A percentile compares a stretch with the other conserved stretches of the same genome.
These are phyloP conservation scores for Arrhamphus sclerolepis DNA, from an alignment of 2,797 vertebrate genomes.

Conservation along the genomic window DNA sequence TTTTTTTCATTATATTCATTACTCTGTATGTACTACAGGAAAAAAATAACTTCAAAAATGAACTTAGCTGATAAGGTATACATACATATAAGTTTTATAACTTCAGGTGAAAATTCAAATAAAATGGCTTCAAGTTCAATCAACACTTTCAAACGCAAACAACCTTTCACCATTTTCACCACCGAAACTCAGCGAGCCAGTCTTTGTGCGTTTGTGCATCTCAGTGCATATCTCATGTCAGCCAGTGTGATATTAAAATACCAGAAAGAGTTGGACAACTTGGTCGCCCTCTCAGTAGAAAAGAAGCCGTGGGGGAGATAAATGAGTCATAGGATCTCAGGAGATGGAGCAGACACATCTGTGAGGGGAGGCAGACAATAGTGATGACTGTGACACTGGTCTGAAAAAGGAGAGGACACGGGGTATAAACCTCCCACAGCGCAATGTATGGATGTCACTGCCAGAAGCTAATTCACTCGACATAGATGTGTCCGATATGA, in stretches of 20 bases:
- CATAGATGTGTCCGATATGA: conserved; percentile 30
- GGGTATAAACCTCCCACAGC: conserved; percentile 41
- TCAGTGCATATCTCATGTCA: conserved; percentile 24
- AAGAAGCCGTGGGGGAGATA: conserved; percentile 52
- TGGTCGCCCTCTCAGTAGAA: conserved; percentile 46
- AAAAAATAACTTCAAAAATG: not conserved
- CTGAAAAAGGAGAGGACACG: conserved; percentile 34
- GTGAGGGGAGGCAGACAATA: conserved; percentile 45
- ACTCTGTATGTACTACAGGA: not conserved
- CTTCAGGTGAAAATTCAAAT: not conserved
- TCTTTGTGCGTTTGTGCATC: conserved; percentile 8
- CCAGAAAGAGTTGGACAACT: conserved; percentile 41
- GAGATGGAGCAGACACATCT: conserved; percentile 55
- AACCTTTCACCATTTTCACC: no score
- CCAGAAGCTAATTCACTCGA: conserved; percentile 44
- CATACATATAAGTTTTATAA: not conserved
- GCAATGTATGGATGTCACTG: conserved; percentile 53
- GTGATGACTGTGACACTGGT: conserved; percentile 41
- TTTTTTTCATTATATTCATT: no score
- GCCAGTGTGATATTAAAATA: conserved; percentile 48
- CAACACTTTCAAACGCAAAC: not conserved
- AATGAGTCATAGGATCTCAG: conserved; percentile 68
- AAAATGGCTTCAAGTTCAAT: not conserved
- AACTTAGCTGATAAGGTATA: not conserved
- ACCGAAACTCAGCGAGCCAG: no score